Conservation (phyloP, 2,113 vertebrate genomes). For the Laterallus jamaicensis region DNA sequence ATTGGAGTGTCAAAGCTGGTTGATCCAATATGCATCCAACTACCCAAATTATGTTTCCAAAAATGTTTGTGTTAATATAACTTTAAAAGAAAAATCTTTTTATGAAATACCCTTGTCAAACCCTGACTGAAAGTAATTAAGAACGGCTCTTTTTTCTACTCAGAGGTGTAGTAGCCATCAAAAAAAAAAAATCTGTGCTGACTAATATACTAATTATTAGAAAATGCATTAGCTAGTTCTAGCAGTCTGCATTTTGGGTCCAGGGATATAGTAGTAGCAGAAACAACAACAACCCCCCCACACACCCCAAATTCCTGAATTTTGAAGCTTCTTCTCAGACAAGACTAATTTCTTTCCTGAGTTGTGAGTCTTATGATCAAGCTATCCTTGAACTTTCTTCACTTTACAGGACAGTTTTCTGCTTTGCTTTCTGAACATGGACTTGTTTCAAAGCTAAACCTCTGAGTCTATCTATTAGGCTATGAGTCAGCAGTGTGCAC, state of each 20-base stretch:
- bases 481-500: no score
- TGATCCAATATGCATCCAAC: not conserved
- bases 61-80: not conserved
- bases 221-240: not conserved
- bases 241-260: not conserved
- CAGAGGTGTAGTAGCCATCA: not conserved
- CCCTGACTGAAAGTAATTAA: not conserved
- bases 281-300: not conserved
- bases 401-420: not conserved
- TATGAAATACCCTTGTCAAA: not conserved
- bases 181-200: not conserved
- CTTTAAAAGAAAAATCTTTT: not conserved
- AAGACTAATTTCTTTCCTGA: not conserved
- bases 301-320: not conserved
- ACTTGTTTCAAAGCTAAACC: not conserved
- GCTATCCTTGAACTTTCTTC: not conserved
- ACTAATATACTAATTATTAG: not conserved
- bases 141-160: not conserved
- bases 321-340: not conserved
- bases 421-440: not conserved
- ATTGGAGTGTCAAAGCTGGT: not conserved
- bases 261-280: not conserved
- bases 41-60: not conserved
- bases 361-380: slow-evolving; percentile 5
- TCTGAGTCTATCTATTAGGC: not conserved